Conservation (phyloP, 30 jellyfish, hydroid and myxozoan genomes). For the Nemopilema nomurai region DNA sequence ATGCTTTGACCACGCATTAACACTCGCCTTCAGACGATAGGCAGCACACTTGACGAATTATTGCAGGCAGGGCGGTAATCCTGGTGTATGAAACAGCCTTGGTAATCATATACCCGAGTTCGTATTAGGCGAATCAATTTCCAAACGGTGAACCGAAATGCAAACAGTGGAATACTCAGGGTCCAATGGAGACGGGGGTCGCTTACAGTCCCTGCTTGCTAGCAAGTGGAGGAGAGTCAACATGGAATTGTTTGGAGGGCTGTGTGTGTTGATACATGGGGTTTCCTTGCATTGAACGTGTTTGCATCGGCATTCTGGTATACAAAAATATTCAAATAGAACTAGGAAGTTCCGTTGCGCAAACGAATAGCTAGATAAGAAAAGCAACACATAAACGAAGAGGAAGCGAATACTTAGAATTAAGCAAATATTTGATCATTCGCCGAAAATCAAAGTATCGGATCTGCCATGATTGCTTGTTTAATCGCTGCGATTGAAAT, state of each 20-base stretch:
- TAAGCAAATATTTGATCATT: not conserved
- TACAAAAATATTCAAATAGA: conserved; percentile 2
- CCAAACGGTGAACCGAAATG: not conserved
- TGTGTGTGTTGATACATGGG: not conserved
- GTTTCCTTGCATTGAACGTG: conserved; percentile 8
- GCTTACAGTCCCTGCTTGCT: not conserved
- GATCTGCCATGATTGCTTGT: not conserved
- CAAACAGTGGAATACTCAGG: not conserved
- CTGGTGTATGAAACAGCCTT: not conserved
- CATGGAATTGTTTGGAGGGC: not conserved
- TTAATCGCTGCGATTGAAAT: not conserved
- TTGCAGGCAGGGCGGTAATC: not conserved
- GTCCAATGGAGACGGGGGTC: conserved; percentile 18
- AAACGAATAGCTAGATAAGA: conserved; percentile 3
- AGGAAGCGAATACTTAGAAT: not conserved
- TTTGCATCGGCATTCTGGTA: conserved; percentile 8
- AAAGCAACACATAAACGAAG: not conserved
- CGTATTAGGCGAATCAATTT: not conserved
- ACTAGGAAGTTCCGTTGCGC: conserved; percentile 10
- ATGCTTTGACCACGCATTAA: not conserved
- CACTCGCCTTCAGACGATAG: not conserved
- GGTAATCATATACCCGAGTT: not conserved
- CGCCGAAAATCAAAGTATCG: not conserved
- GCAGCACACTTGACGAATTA: not conserved
- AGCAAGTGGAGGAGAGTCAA: conserved; percentile 8